Evolutionary conservation across 53 echinoderm and acorn worm genomes (phyloP).

Genomic region (Antedon mediterranea): DNA sequence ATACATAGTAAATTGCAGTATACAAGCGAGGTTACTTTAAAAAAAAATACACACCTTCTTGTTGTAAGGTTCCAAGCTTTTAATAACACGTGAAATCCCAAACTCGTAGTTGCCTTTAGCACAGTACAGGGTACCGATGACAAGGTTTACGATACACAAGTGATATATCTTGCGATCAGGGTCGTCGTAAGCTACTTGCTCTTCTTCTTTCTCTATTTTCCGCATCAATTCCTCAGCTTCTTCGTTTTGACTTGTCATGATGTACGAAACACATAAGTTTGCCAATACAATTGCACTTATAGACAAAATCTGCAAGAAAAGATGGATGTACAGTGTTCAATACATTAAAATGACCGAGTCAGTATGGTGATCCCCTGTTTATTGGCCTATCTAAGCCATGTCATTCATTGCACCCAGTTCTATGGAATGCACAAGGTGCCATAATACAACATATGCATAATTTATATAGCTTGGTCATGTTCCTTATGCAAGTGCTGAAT

Average conservation of each 20-base stretch:
- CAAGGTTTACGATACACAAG: constrained; percentile 84
- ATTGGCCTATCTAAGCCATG: too few species aligned
- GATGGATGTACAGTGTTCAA: not conserved
- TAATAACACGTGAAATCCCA: constrained; percentile 97
- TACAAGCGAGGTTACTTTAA: too few species aligned
- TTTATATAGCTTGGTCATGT: too few species aligned
- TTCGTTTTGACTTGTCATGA: constrained; percentile 99
- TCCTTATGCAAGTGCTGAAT: too few species aligned
- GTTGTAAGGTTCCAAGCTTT: constrained; percentile 89
- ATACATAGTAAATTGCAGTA: too few species aligned
- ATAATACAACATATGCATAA: too few species aligned
- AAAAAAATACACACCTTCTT: constrained; percentile 66
- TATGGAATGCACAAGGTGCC: too few species aligned
- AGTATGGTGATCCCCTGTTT: too few species aligned
- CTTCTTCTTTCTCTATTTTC: constrained; percentile 99
- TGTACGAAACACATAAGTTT: constrained; percentile 97
- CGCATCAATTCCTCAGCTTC: constrained; percentile 99
- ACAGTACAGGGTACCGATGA: constrained; percentile 95
- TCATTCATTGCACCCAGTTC: too few species aligned
- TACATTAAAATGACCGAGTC: too few species aligned
- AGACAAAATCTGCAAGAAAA: constrained; percentile 61
- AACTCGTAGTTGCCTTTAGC: constrained; percentile 99
- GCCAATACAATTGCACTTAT: constrained; percentile 97
- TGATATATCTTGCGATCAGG: constrained; percentile 98
- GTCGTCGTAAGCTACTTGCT: constrained; percentile 92